These are phyloP conservation scores for Coptodon bakossiorum DNA, from an alignment of 2,113 vertebrate genomes.

Conservation along the genomic window DNA sequence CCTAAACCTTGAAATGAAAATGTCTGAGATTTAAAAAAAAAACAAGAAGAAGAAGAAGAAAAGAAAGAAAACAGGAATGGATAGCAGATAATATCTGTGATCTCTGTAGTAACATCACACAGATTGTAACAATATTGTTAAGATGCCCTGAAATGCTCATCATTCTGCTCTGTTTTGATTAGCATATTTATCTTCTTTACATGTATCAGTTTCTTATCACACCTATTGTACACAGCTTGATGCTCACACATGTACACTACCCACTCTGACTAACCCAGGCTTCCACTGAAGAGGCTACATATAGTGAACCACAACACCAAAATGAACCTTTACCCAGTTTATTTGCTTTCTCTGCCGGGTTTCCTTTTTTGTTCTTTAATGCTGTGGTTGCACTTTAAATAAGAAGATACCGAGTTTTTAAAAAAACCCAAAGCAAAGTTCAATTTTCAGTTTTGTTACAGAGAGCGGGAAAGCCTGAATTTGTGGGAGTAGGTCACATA, in stretches of 20 bases:
- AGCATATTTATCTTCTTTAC: slow-evolving; percentile 55
- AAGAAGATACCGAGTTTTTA: not conserved
- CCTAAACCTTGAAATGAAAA: slow-evolving; percentile 12
- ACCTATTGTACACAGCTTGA: slow-evolving; percentile 68
- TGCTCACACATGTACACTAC: slow-evolving; percentile 53
- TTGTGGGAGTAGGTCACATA: slow-evolving; percentile 46
- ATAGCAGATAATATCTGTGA: slow-evolving; percentile 9
- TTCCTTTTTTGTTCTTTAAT: not conserved
- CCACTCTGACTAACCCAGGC: slow-evolving; percentile 47
- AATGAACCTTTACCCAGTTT: not conserved
- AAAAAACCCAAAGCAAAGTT: not conserved
- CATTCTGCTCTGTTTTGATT: slow-evolving; percentile 68
- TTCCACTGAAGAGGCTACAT: slow-evolving; percentile 49
- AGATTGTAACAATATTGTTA: slow-evolving; percentile 6
- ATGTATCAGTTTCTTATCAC: slow-evolving; percentile 53
- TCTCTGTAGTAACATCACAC: slow-evolving; percentile 8
- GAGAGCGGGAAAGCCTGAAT: slow-evolving; percentile 25
- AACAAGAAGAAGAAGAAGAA: rapidly evolving
- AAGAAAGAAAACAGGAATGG: not conserved
- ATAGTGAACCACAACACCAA: slow-evolving; percentile 22
- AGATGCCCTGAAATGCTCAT: slow-evolving; percentile 60
- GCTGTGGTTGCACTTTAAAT: slow-evolving; percentile 25
- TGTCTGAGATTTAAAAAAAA: not conserved
- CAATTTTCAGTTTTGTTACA: not conserved
- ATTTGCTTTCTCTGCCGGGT: not conserved